phyloP scores from a whole-genome alignment of 2,797 vertebrate species.

The Helarctos malayanus region DNA sequence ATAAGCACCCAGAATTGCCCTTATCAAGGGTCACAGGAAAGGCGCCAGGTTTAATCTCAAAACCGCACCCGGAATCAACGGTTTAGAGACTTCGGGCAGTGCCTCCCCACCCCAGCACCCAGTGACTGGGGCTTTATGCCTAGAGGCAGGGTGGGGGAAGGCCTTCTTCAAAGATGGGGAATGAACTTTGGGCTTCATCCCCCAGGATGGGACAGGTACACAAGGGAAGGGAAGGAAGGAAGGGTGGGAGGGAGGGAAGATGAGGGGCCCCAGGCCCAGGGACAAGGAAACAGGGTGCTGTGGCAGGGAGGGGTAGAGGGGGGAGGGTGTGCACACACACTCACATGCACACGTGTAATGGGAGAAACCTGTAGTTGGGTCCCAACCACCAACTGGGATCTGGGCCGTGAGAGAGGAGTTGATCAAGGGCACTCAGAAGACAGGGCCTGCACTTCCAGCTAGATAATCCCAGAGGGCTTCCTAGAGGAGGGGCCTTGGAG shows the following conservation, averaged over 20 bases:
- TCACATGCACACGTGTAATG: neutral
- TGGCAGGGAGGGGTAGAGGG: no score
- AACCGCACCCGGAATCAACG: slow-evolving; percentile 75
- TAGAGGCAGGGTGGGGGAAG: neutral
- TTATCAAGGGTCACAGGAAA: slow-evolving; percentile 79
- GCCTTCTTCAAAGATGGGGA: neutral
- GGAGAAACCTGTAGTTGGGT: neutral
- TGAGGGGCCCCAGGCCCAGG: neutral
- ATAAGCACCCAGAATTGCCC: slow-evolving; percentile 59
- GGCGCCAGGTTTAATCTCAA: slow-evolving; percentile 73
- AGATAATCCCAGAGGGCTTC: neutral
- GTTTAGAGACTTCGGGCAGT: slow-evolving; percentile 26
- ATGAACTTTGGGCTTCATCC: neutral
- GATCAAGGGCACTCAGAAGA: neutral
- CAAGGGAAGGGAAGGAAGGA: neutral
- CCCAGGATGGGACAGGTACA: neutral
- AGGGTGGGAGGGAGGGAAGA: neutral
- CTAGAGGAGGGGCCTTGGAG: neutral
- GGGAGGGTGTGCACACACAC: neutral
- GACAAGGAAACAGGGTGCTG: neutral
- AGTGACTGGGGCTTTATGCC: neutral
- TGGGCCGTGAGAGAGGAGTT: neutral
- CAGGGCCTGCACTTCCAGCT: neutral
- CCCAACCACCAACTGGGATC: neutral
- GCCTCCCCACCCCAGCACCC: neutral